Base-by-base conservation (phyloP, 1,140 invertebrate genomes). In the Saccostrea cuccullata region DNA sequence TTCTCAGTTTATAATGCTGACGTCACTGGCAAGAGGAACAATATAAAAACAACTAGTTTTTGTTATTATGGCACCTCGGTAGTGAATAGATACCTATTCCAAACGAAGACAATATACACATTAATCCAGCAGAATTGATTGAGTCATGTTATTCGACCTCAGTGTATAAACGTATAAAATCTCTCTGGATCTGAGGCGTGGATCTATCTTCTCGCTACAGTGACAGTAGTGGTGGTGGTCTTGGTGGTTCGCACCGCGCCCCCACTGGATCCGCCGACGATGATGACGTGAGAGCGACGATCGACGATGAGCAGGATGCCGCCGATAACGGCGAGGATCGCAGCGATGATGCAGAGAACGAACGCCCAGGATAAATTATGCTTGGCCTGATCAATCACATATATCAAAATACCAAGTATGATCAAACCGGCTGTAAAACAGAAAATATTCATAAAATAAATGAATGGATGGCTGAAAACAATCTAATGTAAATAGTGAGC, bases 311-410 rank as follows among this genome's bases (percentile, higher is more conserved):
- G 86, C 2, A 89, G 67, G 64, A 89, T 87, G 3, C 88, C 88
- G 20, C 56, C 88, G 13, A 89, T 82, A 3, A 89, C 12, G 0
- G 86, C 88, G 12, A 89, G 55, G 15, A 89, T 87, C 0, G 77
- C 88, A 26, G 86, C 88, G 20, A 89, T 87, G 26, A 89, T 84
- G 60, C 88, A 89, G 26, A 89, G 86, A 60, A 70, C 86, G 36
- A 89, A 89, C 4, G 88, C 82, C 88, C 88, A 89, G n/a, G 60
- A 64, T 3, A 89, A 67, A 55, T 56, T 64, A 30, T 6, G 9
- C 6, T 36, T 47, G 55, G 13, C 9, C 20, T 55, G 17, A 36
- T 82, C 73, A n/a, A 60, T 77, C 70, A 47, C 85, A 26, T 60
- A 89, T 56, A 86, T 86, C 30, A 89, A 55, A 70, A 83, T 70